These are phyloP conservation scores for Nyctibius grandis DNA, from an alignment of 2,797 vertebrate genomes.

Conservation along the genomic window DNA sequence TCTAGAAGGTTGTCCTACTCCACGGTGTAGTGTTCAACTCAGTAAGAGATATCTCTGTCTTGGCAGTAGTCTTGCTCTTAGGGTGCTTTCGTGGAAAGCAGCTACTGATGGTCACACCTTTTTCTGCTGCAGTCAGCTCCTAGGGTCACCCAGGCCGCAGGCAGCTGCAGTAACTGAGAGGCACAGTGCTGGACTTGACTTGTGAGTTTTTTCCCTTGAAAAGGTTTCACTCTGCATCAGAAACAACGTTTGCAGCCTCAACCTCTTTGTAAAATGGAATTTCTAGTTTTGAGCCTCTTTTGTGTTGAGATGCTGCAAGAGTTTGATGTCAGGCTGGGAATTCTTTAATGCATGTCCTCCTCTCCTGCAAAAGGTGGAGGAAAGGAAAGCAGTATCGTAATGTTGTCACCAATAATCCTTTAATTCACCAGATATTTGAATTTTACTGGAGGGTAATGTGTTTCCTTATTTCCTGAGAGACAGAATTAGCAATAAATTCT, in stretches of 20 bases:
- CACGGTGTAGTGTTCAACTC: background rate
- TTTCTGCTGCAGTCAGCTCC: background rate
- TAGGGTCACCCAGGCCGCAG: background rate
- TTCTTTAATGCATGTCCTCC: background rate
- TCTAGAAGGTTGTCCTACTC: background rate
- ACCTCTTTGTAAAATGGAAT: background rate
- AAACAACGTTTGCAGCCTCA: background rate
- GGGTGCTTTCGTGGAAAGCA: accelerated
- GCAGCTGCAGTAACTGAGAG: background rate
- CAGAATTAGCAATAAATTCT: background rate
- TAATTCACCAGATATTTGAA: background rate
- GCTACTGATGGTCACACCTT: background rate
- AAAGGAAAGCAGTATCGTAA: background rate
- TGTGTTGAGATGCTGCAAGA: background rate
- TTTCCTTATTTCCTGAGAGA: conserved; percentile 12
- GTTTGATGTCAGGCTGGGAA: background rate
- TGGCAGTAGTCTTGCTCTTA: background rate
- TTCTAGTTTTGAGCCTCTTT: background rate
- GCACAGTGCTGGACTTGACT: background rate
- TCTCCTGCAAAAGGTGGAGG: background rate
- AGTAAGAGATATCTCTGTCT: background rate
- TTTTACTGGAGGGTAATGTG: background rate
- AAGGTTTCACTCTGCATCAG: background rate
- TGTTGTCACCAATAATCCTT: background rate
- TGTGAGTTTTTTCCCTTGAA: background rate